Evolutionary conservation across 2,797 vertebrate species (phyloP).

Genomic region (Distichodus sexfasciatus): DNA sequence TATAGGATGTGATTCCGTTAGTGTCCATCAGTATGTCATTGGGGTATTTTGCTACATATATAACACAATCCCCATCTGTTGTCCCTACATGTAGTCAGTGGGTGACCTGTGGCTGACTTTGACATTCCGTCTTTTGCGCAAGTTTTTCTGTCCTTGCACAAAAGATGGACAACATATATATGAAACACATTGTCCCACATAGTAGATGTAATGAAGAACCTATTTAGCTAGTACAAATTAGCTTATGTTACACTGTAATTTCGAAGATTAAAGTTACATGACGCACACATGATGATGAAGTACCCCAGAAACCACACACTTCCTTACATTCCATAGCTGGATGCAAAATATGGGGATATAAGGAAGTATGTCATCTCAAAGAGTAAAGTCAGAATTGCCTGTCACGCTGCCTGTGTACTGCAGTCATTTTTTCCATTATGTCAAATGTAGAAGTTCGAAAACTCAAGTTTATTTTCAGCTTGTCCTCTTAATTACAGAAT

Average conservation of each 20-base stretch:
- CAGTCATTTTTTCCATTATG: neutral
- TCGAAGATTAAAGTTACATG: too few relatives aligned
- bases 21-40: conserved; percentile 7
- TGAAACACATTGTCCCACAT: too few relatives aligned
- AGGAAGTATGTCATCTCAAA: conserved; percentile 96
- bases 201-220: too few relatives aligned
- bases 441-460: neutral
- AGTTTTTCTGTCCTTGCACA: too few relatives aligned
- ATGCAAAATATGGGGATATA: conserved; percentile 98
- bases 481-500: neutral
- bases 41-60: neutral
- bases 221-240: too few relatives aligned
- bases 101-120: conserved; percentile 32
- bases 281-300: conserved; percentile 2
- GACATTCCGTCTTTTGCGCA: too few relatives aligned
- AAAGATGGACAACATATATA: too few relatives aligned
- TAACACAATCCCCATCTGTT: conserved; percentile 3
- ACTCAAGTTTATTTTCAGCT: neutral
- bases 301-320: conserved; percentile 96
- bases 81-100: neutral
- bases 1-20: neutral
- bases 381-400: conserved; percentile 67
- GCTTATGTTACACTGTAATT: too few relatives aligned
- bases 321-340: conserved; percentile 99
- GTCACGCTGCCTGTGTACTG: conserved; percentile 54